Conservation (phyloP, 2,888 invertebrate species). For the Lypha dubia region DNA sequence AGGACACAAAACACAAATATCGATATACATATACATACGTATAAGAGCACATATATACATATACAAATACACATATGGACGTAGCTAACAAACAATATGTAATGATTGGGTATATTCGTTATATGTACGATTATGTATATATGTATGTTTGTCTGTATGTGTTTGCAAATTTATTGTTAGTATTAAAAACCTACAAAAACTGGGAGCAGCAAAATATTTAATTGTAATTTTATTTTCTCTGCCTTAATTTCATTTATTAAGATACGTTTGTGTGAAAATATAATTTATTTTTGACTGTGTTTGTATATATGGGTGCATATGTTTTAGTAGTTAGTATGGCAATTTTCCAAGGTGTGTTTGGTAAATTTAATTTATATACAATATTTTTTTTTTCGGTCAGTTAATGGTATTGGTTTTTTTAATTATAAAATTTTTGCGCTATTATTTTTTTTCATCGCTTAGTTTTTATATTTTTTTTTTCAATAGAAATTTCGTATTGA, state of each 20-base stretch:
- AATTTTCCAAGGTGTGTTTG: constrained; percentile 49
- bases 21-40: not conserved
- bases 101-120: not conserved
- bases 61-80: not conserved
- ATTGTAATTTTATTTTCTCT: constrained; percentile 48
- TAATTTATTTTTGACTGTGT: constrained; percentile 43
- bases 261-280: constrained; percentile 42
- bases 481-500: not conserved
- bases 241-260: constrained; percentile 23
- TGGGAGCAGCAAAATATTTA: constrained; percentile 57
- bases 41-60: not conserved
- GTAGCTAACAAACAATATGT: not conserved
- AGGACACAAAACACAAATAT: constrained; percentile 11
- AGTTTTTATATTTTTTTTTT: not conserved
- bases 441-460: too few species aligned
- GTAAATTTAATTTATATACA: constrained; percentile 17
- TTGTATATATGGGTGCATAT: too few species aligned
- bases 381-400: constrained; percentile 4
- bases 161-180: not conserved
- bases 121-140: not conserved
- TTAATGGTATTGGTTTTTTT: constrained; percentile 5
- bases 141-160: too few species aligned
- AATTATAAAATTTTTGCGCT: constrained; percentile 3
- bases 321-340: constrained; percentile 19
- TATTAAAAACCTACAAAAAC: constrained; percentile 31